Evolutionary conservation across 2,888 invertebrate genomes (phyloP).

Genomic region (Salpingus planirostris): DNA sequence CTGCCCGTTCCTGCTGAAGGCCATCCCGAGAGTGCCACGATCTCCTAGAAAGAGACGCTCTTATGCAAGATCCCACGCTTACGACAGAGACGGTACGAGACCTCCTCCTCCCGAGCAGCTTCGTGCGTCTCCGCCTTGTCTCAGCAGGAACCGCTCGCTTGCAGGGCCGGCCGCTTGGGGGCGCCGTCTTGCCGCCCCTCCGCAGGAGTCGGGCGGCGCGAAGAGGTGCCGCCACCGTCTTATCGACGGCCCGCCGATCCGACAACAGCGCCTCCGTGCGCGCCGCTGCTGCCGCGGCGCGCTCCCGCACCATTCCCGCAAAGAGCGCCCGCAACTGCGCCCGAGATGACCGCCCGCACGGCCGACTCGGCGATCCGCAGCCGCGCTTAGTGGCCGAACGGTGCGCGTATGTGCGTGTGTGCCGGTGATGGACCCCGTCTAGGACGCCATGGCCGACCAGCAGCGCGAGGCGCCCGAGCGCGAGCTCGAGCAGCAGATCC

Average conservation of each 20-base stretch:
- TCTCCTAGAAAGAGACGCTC: no score
- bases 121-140: no score
- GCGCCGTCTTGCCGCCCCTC: conserved; percentile 1
- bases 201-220: conserved; percentile 9
- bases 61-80: no score
- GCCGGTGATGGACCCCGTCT: conserved; percentile 23
- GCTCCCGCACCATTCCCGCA: conserved; percentile 26
- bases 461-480: conserved; percentile 38
- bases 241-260: conserved; percentile 20
- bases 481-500: conserved; percentile 43
- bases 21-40: no score
- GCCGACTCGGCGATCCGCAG: no score
- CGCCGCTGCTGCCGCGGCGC: conserved; percentile 21
- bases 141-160: no score
- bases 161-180: conserved; percentile 2
- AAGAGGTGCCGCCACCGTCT: conserved; percentile 17
- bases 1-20: no score
- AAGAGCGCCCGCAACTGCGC: conserved; percentile 30
- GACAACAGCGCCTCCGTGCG: conserved; percentile 33
- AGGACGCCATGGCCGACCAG: conserved; percentile 37
- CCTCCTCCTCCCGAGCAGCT: no score
- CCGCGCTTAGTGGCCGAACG: no score
- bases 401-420: conserved; percentile 14
- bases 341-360: conserved; percentile 42
- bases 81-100: no score